These are phyloP conservation scores for Procapra przewalskii DNA, from an alignment of 2,113 vertebrate genomes.

Conservation along the genomic window DNA sequence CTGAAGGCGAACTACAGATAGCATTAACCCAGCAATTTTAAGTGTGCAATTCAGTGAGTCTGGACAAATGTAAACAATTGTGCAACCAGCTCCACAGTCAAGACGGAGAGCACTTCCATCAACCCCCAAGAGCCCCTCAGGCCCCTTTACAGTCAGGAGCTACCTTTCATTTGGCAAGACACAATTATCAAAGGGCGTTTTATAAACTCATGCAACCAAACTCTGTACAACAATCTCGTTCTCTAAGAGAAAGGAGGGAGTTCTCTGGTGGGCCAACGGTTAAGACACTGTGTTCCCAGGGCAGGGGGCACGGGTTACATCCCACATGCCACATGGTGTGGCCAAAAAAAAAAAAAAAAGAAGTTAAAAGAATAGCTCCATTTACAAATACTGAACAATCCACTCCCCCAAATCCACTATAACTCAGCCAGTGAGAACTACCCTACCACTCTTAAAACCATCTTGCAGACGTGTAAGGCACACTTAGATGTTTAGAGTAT, in stretches of 20 bases:
- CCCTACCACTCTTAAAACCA: not conserved
- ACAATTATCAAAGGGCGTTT: not conserved
- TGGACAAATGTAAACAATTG: not conserved
- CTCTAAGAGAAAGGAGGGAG: not conserved
- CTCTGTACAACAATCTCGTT: not conserved
- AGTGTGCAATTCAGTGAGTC: not conserved
- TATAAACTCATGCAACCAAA: not conserved
- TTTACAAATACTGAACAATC: not conserved
- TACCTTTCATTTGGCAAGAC: slow-evolving; percentile 16
- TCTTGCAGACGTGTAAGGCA: not conserved
- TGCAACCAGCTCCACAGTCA: not conserved
- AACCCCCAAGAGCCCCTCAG: not conserved
- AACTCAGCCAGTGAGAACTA: not conserved
- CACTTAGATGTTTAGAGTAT: not conserved
- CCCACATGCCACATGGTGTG: not conserved
- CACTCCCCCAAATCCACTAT: not conserved
- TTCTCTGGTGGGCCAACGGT: not conserved
- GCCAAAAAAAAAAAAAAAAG: not conserved
- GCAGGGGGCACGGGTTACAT: not conserved
- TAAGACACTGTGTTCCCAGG: not conserved
- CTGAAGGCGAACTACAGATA: not conserved
- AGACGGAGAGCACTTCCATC: not conserved
- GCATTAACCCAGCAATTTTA: not conserved
- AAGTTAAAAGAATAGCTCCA: not conserved
- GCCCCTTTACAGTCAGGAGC: not conserved